A percentile compares a stretch with the other conserved stretches of the same genome.
Conservation (phyloP, 2,113 vertebrate genomes). For the Hystrix cristata region DNA sequence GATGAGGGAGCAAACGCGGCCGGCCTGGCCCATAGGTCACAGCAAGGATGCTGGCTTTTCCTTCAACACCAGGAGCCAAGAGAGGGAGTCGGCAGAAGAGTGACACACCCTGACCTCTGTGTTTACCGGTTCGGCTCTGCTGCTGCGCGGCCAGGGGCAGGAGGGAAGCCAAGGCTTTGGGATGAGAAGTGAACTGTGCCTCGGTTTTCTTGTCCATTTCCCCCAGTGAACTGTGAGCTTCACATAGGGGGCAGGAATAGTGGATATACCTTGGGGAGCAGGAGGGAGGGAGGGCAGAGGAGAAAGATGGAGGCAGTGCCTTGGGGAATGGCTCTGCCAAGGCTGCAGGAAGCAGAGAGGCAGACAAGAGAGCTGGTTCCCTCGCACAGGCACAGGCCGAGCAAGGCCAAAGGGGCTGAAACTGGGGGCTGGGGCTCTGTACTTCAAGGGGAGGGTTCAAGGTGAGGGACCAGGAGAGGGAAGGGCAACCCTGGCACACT, state of each 20-base stretch:
- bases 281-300: not conserved
- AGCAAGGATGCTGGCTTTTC: constrained; percentile 69
- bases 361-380: not conserved
- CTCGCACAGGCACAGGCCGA: not conserved
- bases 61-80: not conserved
- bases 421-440: constrained; percentile 80
- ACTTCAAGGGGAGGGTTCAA: constrained; percentile 87
- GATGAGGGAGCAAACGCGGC: not conserved
- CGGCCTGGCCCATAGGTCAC: constrained; percentile 42
- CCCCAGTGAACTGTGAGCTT: constrained; percentile 16
- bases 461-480: not conserved
- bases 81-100: not conserved
- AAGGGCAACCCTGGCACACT: not conserved
- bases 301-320: not conserved
- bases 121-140: not conserved
- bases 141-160: not conserved
- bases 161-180: not conserved
- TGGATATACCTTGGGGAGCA: not conserved
- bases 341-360: not conserved
- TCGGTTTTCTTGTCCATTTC: not conserved
- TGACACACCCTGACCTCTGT: constrained; percentile 34
- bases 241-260: not conserved
- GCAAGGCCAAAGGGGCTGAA: not conserved
- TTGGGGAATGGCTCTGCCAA: constrained; percentile 11
- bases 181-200: not conserved